Conservation (phyloP, 2,888 invertebrate species). For the Pegoplata infirma region DNA sequence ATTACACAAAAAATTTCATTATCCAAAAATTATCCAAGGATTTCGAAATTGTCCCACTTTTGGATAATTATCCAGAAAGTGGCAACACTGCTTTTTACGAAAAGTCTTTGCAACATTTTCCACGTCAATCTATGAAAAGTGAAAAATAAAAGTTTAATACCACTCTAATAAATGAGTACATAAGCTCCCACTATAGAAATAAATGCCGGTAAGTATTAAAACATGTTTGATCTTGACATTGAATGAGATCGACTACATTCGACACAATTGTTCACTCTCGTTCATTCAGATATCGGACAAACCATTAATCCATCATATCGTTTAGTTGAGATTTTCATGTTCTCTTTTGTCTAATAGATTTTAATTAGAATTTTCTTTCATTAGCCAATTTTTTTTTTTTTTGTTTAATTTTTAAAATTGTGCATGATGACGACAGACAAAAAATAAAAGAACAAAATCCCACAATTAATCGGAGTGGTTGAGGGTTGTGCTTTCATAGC, state of each 20-base stretch:
- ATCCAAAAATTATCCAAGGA: no score
- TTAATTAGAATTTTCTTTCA: constrained; percentile 42
- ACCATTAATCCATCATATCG: neutral
- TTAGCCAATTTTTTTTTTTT: constrained; percentile 42
- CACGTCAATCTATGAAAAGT: no score
- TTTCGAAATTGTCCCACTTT: no score
- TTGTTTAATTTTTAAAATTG: no score
- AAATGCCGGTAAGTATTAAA: constrained; percentile 40
- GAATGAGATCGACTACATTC: constrained; percentile 16
- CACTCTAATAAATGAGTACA: no score
- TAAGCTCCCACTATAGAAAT: constrained; percentile 3
- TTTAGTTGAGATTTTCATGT: constrained; percentile 18
- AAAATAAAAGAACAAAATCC: constrained; percentile 32
- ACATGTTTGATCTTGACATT: constrained; percentile 55
- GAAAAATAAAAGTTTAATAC: no score
- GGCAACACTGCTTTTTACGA: no score
- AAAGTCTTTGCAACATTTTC: no score
- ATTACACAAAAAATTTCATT: no score
- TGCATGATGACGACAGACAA: constrained; percentile 37
- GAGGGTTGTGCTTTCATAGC: constrained; percentile 51
- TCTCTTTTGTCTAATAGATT: constrained; percentile 30
- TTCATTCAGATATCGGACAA: constrained; percentile 20
- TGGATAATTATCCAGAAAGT: no score
- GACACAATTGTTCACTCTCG: neutral
- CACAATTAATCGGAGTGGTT: constrained; percentile 39